phyloP scores from a whole-genome alignment of 2,888 invertebrate species.

The Cistogaster globosa region DNA sequence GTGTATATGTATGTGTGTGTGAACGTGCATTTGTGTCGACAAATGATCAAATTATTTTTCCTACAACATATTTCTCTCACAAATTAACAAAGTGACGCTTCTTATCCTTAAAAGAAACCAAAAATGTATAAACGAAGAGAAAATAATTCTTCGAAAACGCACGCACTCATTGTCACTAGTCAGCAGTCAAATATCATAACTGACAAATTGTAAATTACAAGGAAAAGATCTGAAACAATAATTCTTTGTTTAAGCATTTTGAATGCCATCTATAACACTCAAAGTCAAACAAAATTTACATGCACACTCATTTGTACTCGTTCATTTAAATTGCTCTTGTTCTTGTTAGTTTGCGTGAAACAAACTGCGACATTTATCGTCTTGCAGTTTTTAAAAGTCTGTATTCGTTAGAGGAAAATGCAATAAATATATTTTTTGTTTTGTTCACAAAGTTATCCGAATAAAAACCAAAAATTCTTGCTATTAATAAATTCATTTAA shows the following conservation, averaged over 20 bases:
- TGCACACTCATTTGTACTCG: slow-evolving; percentile 20
- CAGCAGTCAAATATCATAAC: slow-evolving; percentile 62
- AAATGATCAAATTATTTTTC: slow-evolving; percentile 62
- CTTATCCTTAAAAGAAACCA: slow-evolving; percentile 66
- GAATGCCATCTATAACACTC: slow-evolving; percentile 66
- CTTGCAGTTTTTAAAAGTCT: slow-evolving; percentile 7
- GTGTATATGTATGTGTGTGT: not conserved
- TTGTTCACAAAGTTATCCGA: too few species aligned
- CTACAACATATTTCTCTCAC: slow-evolving; percentile 76
- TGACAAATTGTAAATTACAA: slow-evolving; percentile 62
- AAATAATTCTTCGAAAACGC: slow-evolving; percentile 65
- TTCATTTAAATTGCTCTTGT: not conserved
- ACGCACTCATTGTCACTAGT: slow-evolving; percentile 68
- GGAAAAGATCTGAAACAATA: slow-evolving; percentile 62
- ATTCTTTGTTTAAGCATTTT: slow-evolving; percentile 55
- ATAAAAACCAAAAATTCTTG: too few species aligned
- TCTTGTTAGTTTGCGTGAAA: slow-evolving; percentile 31
- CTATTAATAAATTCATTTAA: too few species aligned
- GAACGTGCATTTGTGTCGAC: slow-evolving; percentile 45
- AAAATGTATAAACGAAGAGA: slow-evolving; percentile 16
- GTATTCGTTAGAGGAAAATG: not conserved
- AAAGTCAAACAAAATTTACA: slow-evolving; percentile 52
- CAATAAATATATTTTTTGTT: not conserved
- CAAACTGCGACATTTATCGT: slow-evolving; percentile 39
- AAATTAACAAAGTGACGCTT: slow-evolving; percentile 81